Evolutionary conservation across 2,888 invertebrate species (phyloP).

Genomic region (Campoplex nolae): DNA sequence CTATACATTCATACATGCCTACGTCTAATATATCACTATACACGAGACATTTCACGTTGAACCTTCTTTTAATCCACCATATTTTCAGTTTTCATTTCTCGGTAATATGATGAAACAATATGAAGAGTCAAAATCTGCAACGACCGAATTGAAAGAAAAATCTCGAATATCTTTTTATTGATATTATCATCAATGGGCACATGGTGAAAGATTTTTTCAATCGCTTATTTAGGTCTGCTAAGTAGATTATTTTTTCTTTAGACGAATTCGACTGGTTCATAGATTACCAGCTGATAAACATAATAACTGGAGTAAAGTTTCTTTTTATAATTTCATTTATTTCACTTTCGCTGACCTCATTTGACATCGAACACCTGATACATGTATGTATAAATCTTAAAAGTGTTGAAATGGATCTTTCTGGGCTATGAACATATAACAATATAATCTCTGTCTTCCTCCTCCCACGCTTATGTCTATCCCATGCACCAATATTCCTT

Average conservation of each 20-base stretch:
- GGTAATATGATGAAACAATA: neutral
- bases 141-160: neutral
- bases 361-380: neutral
- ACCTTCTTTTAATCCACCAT: neutral
- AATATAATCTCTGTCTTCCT: conserved; percentile 42
- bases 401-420: conserved; percentile 7
- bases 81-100: neutral
- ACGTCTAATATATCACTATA: neutral
- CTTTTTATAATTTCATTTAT: too few relatives aligned
- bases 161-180: neutral
- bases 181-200: neutral
- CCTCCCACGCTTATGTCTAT: conserved; percentile 14
- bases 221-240: too few relatives aligned
- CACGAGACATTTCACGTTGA: neutral
- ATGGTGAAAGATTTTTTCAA: neutral
- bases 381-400: neutral
- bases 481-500: neutral
- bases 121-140: neutral
- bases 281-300: too few relatives aligned
- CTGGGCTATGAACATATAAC: neutral
- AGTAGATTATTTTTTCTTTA: neutral
- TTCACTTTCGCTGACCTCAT: neutral
- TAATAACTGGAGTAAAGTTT: too few relatives aligned
- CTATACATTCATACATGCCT: conserved; percentile 30
- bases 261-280: too few relatives aligned